Evolutionary conservation across 1,140 invertebrate species (phyloP).

Genomic region (Gyrodactylus bullatarudis): DNA sequence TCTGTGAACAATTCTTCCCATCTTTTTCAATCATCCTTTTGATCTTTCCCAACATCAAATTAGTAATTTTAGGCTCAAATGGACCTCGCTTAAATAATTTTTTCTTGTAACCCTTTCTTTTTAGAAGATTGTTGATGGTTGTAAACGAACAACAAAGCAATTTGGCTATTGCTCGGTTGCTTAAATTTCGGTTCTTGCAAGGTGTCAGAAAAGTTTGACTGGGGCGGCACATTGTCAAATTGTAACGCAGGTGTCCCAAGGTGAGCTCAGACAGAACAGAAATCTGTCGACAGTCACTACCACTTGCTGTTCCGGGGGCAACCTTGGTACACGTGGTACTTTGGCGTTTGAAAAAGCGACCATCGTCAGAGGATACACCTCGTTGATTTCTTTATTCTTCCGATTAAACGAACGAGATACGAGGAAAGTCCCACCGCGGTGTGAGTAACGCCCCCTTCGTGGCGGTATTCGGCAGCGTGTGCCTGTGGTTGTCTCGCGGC

Average conservation of each 20-base stretch:
- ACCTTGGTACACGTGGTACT: background rate
- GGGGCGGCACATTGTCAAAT: no score
- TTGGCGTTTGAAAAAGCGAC: background rate
- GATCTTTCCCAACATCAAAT: no score
- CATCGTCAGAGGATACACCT: background rate
- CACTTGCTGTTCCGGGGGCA: slow-evolving; percentile 27
- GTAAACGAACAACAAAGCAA: no score
- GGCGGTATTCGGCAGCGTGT: background rate
- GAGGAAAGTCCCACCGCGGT: background rate
- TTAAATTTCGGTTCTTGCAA: no score
- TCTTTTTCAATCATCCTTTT: no score
- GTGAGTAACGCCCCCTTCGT: background rate
- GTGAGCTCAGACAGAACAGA: slow-evolving; percentile 44
- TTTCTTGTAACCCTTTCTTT: no score
- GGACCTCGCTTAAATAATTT: no score
- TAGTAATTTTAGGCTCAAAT: no score
- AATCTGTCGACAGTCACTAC: slow-evolving; percentile 40
- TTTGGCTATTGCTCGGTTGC: no score
- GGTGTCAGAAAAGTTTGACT: no score
- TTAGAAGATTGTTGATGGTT: no score
- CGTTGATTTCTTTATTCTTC: background rate
- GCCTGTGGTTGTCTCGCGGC: background rate
- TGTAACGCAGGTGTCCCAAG: slow-evolving; percentile 51
- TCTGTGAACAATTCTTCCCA: no score
- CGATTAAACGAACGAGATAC: background rate